Conservation (phyloP, 2,888 invertebrate genomes). For the Drosophila rubida region DNA sequence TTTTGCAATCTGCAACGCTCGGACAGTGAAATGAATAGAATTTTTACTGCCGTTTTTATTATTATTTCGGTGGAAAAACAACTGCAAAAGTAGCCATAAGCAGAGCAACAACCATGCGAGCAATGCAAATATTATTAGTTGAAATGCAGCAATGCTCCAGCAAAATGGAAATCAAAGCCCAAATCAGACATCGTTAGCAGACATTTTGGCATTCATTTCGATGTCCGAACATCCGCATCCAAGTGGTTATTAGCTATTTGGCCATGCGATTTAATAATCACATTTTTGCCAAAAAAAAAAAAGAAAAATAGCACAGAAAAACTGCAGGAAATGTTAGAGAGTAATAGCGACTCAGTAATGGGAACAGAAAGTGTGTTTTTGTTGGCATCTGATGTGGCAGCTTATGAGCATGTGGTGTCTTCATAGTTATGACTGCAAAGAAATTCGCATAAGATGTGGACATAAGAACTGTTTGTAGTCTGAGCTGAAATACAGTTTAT, state of each 20-base stretch:
- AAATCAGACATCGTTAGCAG: conserved; percentile 71
- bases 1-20: conserved; percentile 77
- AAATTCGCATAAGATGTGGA: not conserved
- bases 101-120: conserved; percentile 14
- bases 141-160: conserved; percentile 42
- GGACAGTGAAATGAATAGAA: conserved; percentile 80
- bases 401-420: not conserved
- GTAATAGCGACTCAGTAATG: conserved; percentile 22
- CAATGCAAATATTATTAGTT: conserved; percentile 74
- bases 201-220: conserved; percentile 41
- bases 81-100: conserved; percentile 38
- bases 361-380: conserved; percentile 16
- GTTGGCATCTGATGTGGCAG: not conserved
- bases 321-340: conserved; percentile 4
- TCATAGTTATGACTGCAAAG: not conserved
- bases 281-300: not conserved
- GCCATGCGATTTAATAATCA: conserved; percentile 24
- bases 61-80: conserved; percentile 59
- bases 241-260: conserved; percentile 34
- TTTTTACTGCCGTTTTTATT: conserved; percentile 77
- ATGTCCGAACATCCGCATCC: not conserved
- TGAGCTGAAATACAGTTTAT: no score
- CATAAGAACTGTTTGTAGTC: not conserved
- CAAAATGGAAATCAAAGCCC: conserved; percentile 60
- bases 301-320: not conserved